phyloP scores from a whole-genome alignment of 2,888 invertebrate species.

The Galerucella calmariensis region DNA sequence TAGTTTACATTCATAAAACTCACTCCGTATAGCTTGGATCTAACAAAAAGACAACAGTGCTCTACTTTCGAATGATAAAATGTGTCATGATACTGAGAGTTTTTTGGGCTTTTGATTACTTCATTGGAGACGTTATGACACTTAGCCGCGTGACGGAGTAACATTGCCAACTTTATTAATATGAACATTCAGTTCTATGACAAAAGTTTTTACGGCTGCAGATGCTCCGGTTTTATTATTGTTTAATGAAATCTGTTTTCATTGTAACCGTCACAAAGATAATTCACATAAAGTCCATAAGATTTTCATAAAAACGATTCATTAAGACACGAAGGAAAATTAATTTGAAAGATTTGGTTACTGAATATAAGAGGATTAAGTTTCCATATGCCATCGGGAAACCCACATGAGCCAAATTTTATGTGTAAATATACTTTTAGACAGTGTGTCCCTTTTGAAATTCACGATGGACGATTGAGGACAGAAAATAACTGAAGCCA shows the following conservation, averaged over 20 bases:
- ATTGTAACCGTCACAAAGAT: neutral
- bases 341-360: too few relatives aligned
- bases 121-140: slow-evolving; percentile 2
- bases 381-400: too few relatives aligned
- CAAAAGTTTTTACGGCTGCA: neutral
- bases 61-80: neutral
- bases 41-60: neutral
- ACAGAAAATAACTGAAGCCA: too few relatives aligned
- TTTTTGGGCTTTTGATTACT: slow-evolving; percentile 5
- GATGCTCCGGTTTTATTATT: neutral
- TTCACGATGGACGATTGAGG: too few relatives aligned
- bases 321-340: neutral
- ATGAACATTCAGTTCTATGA: slow-evolving; percentile 7
- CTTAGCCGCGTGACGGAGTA: neutral
- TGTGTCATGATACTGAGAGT: neutral
- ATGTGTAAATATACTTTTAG: too few relatives aligned
- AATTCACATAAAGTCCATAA: neutral
- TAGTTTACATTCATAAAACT: too few relatives aligned
- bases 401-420: too few relatives aligned
- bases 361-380: too few relatives aligned
- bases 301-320: neutral
- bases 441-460: too few relatives aligned
- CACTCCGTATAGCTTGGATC: too few relatives aligned
- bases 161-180: slow-evolving; percentile 16
- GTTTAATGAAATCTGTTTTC: slow-evolving; percentile 8